A percentile compares a stretch with the other conserved stretches of the same genome.
Evolutionary conservation across 2,888 invertebrate species (phyloP).

Genomic region (Drosophila diplacantha): DNA sequence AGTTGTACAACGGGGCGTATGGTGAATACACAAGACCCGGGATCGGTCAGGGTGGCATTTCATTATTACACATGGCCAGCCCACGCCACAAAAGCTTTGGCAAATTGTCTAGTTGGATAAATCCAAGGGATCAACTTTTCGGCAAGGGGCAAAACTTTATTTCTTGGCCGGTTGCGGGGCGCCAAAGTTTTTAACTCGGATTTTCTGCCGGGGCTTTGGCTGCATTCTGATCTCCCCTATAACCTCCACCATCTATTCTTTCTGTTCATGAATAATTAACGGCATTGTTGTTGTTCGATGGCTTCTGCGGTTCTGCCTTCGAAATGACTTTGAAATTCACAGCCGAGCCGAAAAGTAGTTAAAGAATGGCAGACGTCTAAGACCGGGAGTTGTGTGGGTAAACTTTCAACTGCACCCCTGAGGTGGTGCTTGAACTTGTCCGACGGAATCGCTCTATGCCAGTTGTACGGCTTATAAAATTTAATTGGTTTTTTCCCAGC

Average conservation of each 20-base stretch:
- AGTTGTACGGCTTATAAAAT: slow-evolving; percentile 67
- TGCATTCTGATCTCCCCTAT: slow-evolving; percentile 8
- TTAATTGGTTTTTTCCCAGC: slow-evolving; percentile 63
- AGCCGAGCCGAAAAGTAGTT: slow-evolving; percentile 54
- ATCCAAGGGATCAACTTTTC: slow-evolving; percentile 56
- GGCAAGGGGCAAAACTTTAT: slow-evolving; percentile 51
- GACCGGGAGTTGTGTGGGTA: slow-evolving; percentile 23
- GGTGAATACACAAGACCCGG: slow-evolving; percentile 55
- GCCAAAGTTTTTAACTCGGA: slow-evolving; percentile 48
- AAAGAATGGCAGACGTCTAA: slow-evolving; percentile 44
- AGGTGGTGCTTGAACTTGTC: slow-evolving; percentile 52
- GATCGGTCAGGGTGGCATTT: slow-evolving; percentile 44
- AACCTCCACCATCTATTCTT: slow-evolving; percentile 33
- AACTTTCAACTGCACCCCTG: slow-evolving; percentile 55
- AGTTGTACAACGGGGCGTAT: slow-evolving; percentile 58
- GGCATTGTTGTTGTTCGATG: slow-evolving; percentile 59
- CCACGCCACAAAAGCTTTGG: slow-evolving; percentile 47
- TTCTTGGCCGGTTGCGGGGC: slow-evolving; percentile 35
- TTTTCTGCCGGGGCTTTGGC: slow-evolving; percentile 48
- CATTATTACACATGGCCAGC: slow-evolving; percentile 56
- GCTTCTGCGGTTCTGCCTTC: slow-evolving; percentile 49
- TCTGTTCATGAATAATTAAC: slow-evolving; percentile 71
- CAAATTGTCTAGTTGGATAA: slow-evolving; percentile 56
- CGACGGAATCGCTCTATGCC: slow-evolving; percentile 34
- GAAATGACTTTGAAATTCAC: slow-evolving; percentile 45